Evolutionary conservation across 2,888 invertebrate genomes (phyloP), one percentile per base, ranked within the genome.

Genomic region (Leucoma salicis): DNA sequence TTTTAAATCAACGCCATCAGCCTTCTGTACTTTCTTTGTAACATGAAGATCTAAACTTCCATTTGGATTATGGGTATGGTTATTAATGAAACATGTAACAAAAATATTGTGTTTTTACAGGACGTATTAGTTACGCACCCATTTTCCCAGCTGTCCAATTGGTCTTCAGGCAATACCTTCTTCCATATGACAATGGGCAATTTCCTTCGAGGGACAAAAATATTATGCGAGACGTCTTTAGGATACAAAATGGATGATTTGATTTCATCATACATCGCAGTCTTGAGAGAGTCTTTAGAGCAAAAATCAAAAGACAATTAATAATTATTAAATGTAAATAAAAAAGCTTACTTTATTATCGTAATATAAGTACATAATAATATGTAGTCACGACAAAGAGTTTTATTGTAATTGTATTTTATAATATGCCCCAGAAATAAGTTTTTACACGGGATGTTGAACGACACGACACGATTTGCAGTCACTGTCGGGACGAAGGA

Each of bases 181-280:
- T 98, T 98, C 91, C 96, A 97, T 70, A 94, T 97, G 91, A 97
- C 97, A 0, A 96, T 98, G 68, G 98, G 98, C n/a, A 98, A 97
- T 74, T 93, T 98, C 75, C 94, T 98, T 63, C 93, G 95, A 32
- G 97, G 97, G 40, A 95, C 95, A 16, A 97, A 97, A 78, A 87
- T 94, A 43, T 91, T 98, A 1, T 97, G 97, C 75, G 97, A 97
- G 88, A 98, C 98, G 2, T 94, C 95, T 0, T 91, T 97, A 66
- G 98, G 98, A 25, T 98, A 98, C 86, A 98, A 98, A 91, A 97
- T 98, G 95, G 98, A 98, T 75, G 98, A 98, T 78, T 91, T 99
- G 38, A 92, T 99, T 64, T 95, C 97, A 8, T 98, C 98, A 0
- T 99, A 99, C 76, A 97, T 92, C 25, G 91, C 91, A 46, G 91